Base-by-base conservation (phyloP, 1,140 invertebrate genomes). In the Dolichoris vasculosae region DNA sequence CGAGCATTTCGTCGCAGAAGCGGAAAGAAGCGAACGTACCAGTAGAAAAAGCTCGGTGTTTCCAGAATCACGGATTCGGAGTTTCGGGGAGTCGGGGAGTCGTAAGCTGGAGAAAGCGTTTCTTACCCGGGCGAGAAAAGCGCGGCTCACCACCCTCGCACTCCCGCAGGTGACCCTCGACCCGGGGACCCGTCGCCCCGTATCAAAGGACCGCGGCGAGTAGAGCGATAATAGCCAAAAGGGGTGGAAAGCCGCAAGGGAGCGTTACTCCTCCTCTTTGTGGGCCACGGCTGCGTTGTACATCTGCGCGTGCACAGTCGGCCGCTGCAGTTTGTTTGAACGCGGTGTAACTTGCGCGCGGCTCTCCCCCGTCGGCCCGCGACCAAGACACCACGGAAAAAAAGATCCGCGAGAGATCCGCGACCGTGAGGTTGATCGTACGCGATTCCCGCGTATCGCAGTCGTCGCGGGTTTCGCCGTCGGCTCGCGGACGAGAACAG, bases 281-380 rank as follows among this genome's bases (percentile, higher is more conserved):
- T 73, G 69, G 26, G 69, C n/a, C 0, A n/a, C 9, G 20, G 69
- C 69, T 43, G 38, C 38, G 69, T 43, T 73, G 38, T 73, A 43
- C 75, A 55, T 55, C 23, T 55, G 75, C 46, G 75, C 75, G n/a
- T 35, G 26, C 75, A 48, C n/a, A 77, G n/a, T 77, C 46, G 75
- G 75, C 75, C 55, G 75, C 75, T 77, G 75, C 75, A 51, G 46
- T 48, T 17, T 46, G 55, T 59, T 59, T 2, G 23, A 59, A 59
- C 55, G 55, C 23, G 55, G 55, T 59, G 55, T 59, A 59, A 59
- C 55, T 26, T 59, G 55, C 55, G 55, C 55, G 55, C 23, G 23
- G 23, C 23, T 59, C 23, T 26, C 26, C 55, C 55, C 55, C 55
- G 9, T 26, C 23, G 9, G 23, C 55, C 23, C 23, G 48, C 48